A percentile compares a stretch with the other conserved stretches of the same genome.
These are phyloP conservation scores for Aphyosemion australe DNA, from an alignment of 2,113 vertebrate genomes.

Conservation along the genomic window DNA sequence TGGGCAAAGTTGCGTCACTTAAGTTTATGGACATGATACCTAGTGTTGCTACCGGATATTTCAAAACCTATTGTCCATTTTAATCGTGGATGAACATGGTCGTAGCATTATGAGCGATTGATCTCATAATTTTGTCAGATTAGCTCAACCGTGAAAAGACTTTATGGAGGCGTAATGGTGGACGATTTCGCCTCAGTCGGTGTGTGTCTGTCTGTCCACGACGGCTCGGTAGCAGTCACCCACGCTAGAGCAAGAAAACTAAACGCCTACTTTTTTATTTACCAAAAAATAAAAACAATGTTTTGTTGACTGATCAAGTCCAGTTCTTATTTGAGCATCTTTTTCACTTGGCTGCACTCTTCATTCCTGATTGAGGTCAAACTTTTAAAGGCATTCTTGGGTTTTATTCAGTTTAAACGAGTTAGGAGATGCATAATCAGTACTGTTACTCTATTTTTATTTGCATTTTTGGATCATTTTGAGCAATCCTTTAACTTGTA, in stretches of 20 bases:
- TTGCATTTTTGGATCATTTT: not conserved
- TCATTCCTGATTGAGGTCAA: slow-evolving; percentile 10
- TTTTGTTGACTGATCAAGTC: not conserved
- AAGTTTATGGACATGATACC: slow-evolving; percentile 29
- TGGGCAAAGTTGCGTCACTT: slow-evolving; percentile 26
- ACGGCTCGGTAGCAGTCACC: slow-evolving; percentile 47
- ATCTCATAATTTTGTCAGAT: slow-evolving; percentile 76
- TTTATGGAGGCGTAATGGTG: slow-evolving; percentile 77
- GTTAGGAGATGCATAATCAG: not conserved
- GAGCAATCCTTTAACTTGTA: not conserved
- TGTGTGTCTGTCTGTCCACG: slow-evolving; percentile 57
- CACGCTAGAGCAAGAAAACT: slow-evolving; percentile 16
- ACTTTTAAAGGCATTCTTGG: not conserved
- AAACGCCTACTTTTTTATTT: slow-evolving; percentile 29
- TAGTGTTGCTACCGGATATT: not conserved
- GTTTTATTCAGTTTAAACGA: slow-evolving; percentile 1
- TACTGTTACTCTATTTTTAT: not conserved
- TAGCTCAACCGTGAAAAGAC: slow-evolving; percentile 75
- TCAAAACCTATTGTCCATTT: not conserved
- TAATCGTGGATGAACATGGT: slow-evolving; percentile 14
- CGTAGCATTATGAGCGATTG: slow-evolving; percentile 46
- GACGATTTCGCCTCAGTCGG: slow-evolving; percentile 60
- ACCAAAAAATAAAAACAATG: slow-evolving; percentile 53
- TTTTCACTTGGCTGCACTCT: not conserved
- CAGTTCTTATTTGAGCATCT: not conserved